These are phyloP conservation scores for Lingula anatina DNA, from an alignment of 2,888 invertebrate genomes.

Conservation along the genomic window DNA sequence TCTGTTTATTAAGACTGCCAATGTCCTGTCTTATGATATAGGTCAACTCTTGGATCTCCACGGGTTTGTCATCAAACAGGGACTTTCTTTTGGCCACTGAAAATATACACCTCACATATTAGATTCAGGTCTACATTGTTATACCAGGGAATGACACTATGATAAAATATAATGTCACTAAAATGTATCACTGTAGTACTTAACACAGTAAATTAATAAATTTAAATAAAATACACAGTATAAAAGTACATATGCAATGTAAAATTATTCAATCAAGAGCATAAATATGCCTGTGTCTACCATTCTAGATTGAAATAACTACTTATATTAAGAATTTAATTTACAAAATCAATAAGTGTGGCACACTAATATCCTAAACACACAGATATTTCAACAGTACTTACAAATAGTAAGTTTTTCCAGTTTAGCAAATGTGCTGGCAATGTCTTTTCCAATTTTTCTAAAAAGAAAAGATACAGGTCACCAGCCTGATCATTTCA, in stretches of 20 bases:
- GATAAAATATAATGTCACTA: slow-evolving; percentile 42
- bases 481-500: too few relatives aligned
- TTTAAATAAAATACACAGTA: background rate
- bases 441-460: slow-evolving; percentile 89
- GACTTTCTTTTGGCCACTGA: slow-evolving; percentile 91
- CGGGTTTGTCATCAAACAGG: slow-evolving; percentile 90
- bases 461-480: slow-evolving; percentile 53
- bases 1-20: slow-evolving; percentile 90
- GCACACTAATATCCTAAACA: too few relatives aligned
- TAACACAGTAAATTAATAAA: background rate
- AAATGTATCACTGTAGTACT: slow-evolving; percentile 21
- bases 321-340: too few relatives aligned
- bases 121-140: background rate
- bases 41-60: slow-evolving; percentile 95
- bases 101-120: slow-evolving; percentile 4
- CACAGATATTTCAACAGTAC: too few relatives aligned
- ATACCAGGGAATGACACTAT: background rate
- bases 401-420: slow-evolving; percentile 92
- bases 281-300: too few relatives aligned
- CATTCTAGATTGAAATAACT: too few relatives aligned
- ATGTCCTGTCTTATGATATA: slow-evolving; percentile 96
- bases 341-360: too few relatives aligned
- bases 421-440: slow-evolving; percentile 91
- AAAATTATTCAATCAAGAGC: too few relatives aligned
- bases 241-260: too few relatives aligned